Evolutionary conservation across 2,888 invertebrate species (phyloP).

Genomic region (Napeogenes inachia): DNA sequence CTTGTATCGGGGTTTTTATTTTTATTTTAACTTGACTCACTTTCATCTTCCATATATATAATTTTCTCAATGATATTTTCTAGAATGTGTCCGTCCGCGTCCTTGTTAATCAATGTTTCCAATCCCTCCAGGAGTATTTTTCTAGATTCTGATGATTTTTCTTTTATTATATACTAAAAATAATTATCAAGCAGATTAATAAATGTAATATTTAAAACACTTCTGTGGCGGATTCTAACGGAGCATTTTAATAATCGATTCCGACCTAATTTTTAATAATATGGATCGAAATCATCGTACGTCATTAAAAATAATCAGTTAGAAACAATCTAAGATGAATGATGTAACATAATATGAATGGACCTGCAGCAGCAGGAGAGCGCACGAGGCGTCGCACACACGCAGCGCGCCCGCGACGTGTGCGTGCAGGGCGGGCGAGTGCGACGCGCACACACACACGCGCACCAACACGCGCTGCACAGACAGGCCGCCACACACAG

Average conservation of each 20-base stretch:
- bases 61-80: conserved; percentile 33
- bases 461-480: conserved; percentile 18
- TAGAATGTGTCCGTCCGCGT: conserved; percentile 31
- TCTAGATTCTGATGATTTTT: conserved; percentile 40
- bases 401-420: conserved; percentile 15
- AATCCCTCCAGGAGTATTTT: conserved; percentile 38
- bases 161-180: conserved; percentile 41
- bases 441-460: conserved; percentile 15
- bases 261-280: neutral
- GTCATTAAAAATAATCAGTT: neutral
- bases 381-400: conserved; percentile 19
- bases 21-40: conserved; percentile 32
- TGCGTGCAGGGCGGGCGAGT: neutral
- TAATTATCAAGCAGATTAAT: neutral
- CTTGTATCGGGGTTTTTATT: too few species aligned
- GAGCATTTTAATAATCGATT: too few species aligned
- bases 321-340: too few species aligned
- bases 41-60: conserved; percentile 18
- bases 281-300: neutral
- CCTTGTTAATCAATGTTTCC: conserved; percentile 33
- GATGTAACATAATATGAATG: neutral
- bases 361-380: conserved; percentile 20
- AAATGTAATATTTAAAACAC: too few species aligned
- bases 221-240: too few species aligned
- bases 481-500: conserved; percentile 2